phyloP scores from a whole-genome alignment of 1,140 invertebrate species.

The Chionoecetes opilio region DNA sequence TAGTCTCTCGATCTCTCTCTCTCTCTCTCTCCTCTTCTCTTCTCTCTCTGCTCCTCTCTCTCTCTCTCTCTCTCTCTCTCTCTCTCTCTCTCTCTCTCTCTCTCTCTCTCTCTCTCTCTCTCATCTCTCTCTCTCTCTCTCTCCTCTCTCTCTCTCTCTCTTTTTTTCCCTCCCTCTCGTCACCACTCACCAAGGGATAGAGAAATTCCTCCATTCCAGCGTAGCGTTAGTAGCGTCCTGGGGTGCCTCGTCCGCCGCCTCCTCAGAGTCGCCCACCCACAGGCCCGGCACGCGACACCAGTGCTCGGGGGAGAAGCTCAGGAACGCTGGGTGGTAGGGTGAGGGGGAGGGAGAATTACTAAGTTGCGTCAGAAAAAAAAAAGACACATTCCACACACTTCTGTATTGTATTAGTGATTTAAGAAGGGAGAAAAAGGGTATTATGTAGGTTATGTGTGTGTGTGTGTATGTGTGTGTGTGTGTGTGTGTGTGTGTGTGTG shows the following conservation, averaged over 20 bases:
- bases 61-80: no score
- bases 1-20: no score
- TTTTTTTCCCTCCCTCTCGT: background rate
- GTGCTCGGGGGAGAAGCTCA: slow-evolving; percentile 57
- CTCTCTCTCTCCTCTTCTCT: no score
- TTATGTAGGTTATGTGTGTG: no score
- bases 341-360: background rate
- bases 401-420: no score
- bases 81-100: background rate
- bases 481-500: no score
- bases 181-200: slow-evolving; percentile 63
- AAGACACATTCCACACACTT: background rate
- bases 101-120: background rate
- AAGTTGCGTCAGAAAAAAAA: background rate
- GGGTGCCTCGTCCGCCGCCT: background rate
- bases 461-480: no score
- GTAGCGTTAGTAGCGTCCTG: background rate
- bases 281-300: slow-evolving; percentile 62
- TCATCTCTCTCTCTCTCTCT: background rate
- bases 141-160: slow-evolving; percentile 39
- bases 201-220: background rate
- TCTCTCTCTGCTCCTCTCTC: background rate
- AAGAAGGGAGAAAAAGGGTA: no score
- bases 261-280: background rate
- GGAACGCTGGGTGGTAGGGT: slow-evolving; percentile 46